Conservation (phyloP, 2,888 invertebrate genomes). For the Drosophila pegasa region DNA sequence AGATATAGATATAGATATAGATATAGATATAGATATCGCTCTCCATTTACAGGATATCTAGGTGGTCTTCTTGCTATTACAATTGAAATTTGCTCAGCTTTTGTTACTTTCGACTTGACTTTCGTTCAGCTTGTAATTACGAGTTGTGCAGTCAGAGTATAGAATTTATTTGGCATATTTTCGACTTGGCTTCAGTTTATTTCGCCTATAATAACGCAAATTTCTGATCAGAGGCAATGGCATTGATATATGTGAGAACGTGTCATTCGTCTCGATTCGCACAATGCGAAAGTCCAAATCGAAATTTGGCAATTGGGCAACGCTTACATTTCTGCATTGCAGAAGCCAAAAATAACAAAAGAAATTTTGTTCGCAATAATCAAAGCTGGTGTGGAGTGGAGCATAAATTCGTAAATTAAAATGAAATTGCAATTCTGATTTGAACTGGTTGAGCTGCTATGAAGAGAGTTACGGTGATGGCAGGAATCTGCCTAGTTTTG, state of each 20-base stretch:
- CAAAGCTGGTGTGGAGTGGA: no score
- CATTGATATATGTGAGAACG: not conserved
- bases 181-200: constrained; percentile 31
- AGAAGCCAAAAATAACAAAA: not conserved
- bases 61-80: not conserved
- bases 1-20: no score
- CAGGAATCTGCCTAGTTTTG: not conserved
- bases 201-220: constrained; percentile 30
- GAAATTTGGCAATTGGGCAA: constrained; percentile 1
- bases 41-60: not conserved
- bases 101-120: not conserved
- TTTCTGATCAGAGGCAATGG: not conserved
- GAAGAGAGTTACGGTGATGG: no score
- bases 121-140: constrained; percentile 29
- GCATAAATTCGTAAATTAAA: not conserved
- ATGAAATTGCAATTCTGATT: not conserved
- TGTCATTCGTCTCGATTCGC: not conserved
- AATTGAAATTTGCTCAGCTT: not conserved
- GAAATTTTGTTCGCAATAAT: not conserved
- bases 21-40: no score
- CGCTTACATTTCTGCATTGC: not conserved
- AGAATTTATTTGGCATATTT: constrained; percentile 17
- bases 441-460: not conserved
- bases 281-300: not conserved
- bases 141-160: constrained; percentile 12